Evolutionary conservation across 2,888 invertebrate species (phyloP), one percentile per base, ranked within the genome.

Genomic region (Phalera bucephala): DNA sequence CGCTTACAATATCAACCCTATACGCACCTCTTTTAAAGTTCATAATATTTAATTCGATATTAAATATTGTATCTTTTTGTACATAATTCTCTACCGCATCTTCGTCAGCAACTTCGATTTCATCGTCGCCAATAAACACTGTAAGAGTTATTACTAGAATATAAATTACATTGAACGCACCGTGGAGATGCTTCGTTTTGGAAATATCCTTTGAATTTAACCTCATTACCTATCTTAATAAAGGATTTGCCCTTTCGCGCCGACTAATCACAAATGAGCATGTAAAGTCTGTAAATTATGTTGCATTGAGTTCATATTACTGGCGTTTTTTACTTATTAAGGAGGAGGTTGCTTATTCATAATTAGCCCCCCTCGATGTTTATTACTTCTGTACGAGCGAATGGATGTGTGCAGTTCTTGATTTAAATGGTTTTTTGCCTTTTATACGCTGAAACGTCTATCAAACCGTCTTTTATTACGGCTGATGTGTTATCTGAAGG

Each of bases 191-290:
- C 48, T 55, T 31, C 73, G 45, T 79, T 85, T 68, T 59, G 35
- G 55, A 65, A 62, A 52, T 74, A 50, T 37, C 44, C 40, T 52
- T 50, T 45, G 70, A 75, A 80, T 85, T 89, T 89, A 88, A 89
- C 88, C 89, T 88, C 89, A 89, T 89, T 89, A 88, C 88, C 89
- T 88, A 89, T 89, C 89, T 89, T 89, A 89, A 88, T 88, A 86
- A 83, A 83, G 86, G 86, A 88, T 86, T 89, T 89, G 86, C 88
- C 89, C 87, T 89, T 89, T 89, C 89, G 88, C 89, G 85, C 89
- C 89, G 76, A 70, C 87, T 88, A 88, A 88, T 89, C 88, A 87
- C 83, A 88, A 88, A 87, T 87, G 83, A 84, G 88, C 88, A 88
- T 88, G 88, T 89, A 86, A 87, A 84, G 85, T 79, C 80, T 68